A percentile compares a stretch with the other conserved stretches of the same genome.
phyloP scores from a whole-genome alignment of 2,797 vertebrate genomes.

The Enteromius viviparus region DNA sequence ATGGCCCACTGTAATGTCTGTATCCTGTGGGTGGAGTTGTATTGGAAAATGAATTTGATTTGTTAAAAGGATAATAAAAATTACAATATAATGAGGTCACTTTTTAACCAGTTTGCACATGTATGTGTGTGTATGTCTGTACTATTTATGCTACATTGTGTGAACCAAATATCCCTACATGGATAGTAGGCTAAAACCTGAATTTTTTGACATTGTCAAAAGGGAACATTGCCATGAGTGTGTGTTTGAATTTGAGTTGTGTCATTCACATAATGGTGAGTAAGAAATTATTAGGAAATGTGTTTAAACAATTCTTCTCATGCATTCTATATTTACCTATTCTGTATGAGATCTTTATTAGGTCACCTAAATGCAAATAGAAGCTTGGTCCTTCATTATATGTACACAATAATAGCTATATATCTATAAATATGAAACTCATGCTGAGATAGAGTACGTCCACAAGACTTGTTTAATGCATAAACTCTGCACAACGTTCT shows the following conservation, averaged over 20 bases:
- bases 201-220: too few species aligned
- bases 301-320: not conserved
- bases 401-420: not conserved
- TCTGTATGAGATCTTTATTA: not conserved
- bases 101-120: not conserved
- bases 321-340: not conserved
- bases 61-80: constrained; percentile 8
- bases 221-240: not conserved
- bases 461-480: constrained; percentile 8
- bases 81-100: constrained; percentile 4
- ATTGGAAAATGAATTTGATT: constrained; percentile 42
- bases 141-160: too few species aligned
- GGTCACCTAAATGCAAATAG: not conserved
- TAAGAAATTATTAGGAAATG: constrained; percentile 1
- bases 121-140: constrained; percentile 14
- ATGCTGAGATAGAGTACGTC: not conserved
- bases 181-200: too few species aligned
- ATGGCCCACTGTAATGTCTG: constrained; percentile 33
- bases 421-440: not conserved
- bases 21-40: constrained; percentile 10
- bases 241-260: not conserved
- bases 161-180: too few species aligned
- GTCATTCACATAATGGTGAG: not conserved
- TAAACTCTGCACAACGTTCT: not conserved
- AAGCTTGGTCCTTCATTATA: not conserved